Evolutionary conservation across 2,113 vertebrate species (phyloP).

Genomic region (Thinocorus orbignyianus): DNA sequence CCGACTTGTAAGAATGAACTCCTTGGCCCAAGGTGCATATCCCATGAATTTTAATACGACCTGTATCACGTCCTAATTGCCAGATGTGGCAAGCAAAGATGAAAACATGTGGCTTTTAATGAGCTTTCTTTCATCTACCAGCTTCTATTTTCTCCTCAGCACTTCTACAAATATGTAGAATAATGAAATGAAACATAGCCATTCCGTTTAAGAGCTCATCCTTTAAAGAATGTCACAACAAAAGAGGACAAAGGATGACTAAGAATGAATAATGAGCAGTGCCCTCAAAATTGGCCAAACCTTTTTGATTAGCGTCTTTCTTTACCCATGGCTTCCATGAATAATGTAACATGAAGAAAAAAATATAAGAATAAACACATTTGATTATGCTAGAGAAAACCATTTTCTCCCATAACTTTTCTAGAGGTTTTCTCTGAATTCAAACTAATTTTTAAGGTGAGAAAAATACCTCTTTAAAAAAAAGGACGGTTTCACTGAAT

Average conservation of each 20-base stretch:
- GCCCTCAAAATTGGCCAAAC: not conserved
- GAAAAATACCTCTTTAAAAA: conserved; percentile 4
- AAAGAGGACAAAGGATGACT: conserved; percentile 11
- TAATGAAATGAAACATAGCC: not conserved
- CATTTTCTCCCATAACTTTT: not conserved
- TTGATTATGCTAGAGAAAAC: conserved; percentile 5
- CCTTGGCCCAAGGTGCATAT: not conserved
- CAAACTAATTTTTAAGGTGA: conserved; percentile 12
- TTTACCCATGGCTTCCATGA: not conserved
- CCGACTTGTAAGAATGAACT: not conserved
- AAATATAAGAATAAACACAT: not conserved
- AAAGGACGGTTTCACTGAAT: not conserved
- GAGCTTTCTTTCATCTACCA: conserved; percentile 36
- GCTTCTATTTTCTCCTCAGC: conserved; percentile 2
- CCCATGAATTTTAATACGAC: conserved; percentile 26
- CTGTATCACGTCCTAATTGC: not conserved
- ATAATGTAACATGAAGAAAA: not conserved
- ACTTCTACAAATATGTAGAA: not conserved
- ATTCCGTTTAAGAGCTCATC: not conserved
- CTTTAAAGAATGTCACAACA: not conserved
- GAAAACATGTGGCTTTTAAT: conserved; percentile 47
- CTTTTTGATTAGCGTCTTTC: conserved; percentile 19
- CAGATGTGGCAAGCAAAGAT: not conserved
- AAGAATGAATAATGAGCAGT: conserved; percentile 4
- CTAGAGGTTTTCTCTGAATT: not conserved